Evolutionary conservation across 1,140 invertebrate genomes (phyloP), one percentile per base, ranked within the genome.

Genomic region (Plodia interpunctella): DNA sequence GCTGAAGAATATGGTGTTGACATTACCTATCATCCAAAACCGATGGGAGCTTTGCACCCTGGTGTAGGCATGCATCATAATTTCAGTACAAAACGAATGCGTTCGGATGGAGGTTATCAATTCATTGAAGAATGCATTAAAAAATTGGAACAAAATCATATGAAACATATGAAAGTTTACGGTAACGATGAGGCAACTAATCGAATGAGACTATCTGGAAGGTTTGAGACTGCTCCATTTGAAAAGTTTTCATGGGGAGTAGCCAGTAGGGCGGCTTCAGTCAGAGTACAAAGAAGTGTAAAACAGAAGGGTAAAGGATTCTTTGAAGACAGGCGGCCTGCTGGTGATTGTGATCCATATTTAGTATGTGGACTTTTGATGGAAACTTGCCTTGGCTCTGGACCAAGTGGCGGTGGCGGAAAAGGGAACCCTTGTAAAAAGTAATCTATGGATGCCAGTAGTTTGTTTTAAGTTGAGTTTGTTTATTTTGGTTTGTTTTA

Each of bases 311-410:
- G 95, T 60, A 94, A 95, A 78, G 98, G 97, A 0, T 99, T 98
- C 76, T 90, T 99, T 60, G 98, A 99, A 88, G 98, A 99, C 80
- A 91, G 98, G 66, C 91, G 98, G 84, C 98, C 98, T 35, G 93
- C 96, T 20, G 97, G 96, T 56, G 98, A 99, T 86, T 97, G 96
- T 80, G 97, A 98, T 87, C 97, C 97, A 0, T 98, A 98, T 80
- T 86, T 91, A 0, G 95, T 97, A 0, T 92, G 93, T 63, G 92
- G 95, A 61, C 91, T 94, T n/a, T 81, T 97, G 13, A 88, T 96
- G 51, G 84, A 87, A 20, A 88, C 66, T 32, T 77, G 71, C 28
- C 59, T 76, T 18, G 75, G 76, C 49, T 44, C 38, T 4, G 66
- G 68, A 50, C 66, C 50, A 3, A 55, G 65, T 35, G 18, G 35